A percentile compares a stretch with the other conserved stretches of the same genome.
phyloP scores from a whole-genome alignment of 1,140 invertebrate genomes.

The Anoplolepis gracilipes region DNA sequence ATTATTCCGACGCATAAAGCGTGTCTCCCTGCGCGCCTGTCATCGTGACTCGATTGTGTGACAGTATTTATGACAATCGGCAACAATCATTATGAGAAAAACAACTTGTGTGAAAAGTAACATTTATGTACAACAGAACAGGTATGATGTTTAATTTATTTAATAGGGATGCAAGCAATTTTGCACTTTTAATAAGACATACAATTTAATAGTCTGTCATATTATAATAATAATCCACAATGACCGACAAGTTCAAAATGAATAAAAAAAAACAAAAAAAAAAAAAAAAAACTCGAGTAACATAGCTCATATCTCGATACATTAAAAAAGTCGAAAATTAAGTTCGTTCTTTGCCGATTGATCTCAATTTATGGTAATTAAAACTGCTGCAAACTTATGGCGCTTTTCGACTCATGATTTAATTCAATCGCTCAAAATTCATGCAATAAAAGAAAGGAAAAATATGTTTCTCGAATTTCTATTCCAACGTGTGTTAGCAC shows the following conservation, averaged over 20 bases:
- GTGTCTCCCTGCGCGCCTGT: neutral
- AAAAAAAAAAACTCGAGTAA: neutral
- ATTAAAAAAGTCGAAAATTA: neutral
- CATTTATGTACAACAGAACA: neutral
- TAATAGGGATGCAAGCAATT: too few species aligned
- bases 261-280: too few species aligned
- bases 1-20: conserved; percentile 6
- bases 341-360: neutral
- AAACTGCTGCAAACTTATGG: neutral
- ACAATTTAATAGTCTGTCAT: neutral
- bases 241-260: neutral
- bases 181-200: too few species aligned
- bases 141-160: neutral
- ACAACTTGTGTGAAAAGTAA: neutral
- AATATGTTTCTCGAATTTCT: neutral
- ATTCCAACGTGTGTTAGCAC: neutral
- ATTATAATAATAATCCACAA: neutral
- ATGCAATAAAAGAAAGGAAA: neutral
- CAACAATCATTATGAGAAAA: neutral
- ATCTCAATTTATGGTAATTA: conserved; percentile 8
- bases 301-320: neutral
- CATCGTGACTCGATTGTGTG: neutral
- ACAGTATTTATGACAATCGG: neutral
- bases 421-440: neutral
- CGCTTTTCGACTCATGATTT: neutral